These are phyloP conservation scores for Drosophila auraria DNA, from an alignment of 1,140 invertebrate species.

Conservation along the genomic window DNA sequence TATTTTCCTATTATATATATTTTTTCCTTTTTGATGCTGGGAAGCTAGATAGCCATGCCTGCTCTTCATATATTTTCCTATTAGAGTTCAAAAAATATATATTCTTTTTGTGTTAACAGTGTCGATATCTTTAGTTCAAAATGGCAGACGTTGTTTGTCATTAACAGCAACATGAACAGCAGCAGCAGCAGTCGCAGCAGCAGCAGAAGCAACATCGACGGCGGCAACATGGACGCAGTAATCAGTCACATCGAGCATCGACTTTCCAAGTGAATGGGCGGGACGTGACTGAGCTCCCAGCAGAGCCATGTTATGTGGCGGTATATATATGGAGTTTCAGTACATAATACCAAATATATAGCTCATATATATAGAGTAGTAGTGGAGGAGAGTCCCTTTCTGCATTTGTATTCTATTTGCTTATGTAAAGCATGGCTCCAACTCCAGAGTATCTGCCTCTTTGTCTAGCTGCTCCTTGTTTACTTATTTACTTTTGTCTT, in stretches of 20 bases:
- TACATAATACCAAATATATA: constrained; percentile 28
- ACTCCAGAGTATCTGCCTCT: constrained; percentile 32
- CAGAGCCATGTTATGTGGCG: constrained; percentile 23
- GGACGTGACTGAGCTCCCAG: constrained; percentile 67
- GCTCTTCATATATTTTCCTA: not conserved
- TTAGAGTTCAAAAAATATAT: not conserved
- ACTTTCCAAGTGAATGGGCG: constrained; percentile 82
- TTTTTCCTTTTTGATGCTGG: too few relatives aligned
- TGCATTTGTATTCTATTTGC: constrained; percentile 74
- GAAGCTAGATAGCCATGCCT: too few relatives aligned
- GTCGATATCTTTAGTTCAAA: constrained; percentile 62
- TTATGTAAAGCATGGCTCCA: constrained; percentile 71
- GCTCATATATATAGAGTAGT: constrained; percentile 15
- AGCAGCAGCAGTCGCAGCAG: constrained; percentile 14
- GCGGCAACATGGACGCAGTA: constrained; percentile 69
- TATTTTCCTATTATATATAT: too few relatives aligned
- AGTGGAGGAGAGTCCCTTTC: constrained; percentile 45
- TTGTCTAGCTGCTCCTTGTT: constrained; percentile 57
- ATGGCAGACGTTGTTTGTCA: constrained; percentile 81
- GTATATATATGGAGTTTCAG: constrained; percentile 11
- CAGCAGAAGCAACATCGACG: constrained; percentile 37
- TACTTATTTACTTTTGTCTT: constrained; percentile 75
- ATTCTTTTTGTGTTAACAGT: not conserved
- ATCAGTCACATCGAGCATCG: constrained; percentile 82
- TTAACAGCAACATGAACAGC: constrained; percentile 51